Conservation (phyloP, 1,140 invertebrate species). For the Penaeus vannamei region DNA sequence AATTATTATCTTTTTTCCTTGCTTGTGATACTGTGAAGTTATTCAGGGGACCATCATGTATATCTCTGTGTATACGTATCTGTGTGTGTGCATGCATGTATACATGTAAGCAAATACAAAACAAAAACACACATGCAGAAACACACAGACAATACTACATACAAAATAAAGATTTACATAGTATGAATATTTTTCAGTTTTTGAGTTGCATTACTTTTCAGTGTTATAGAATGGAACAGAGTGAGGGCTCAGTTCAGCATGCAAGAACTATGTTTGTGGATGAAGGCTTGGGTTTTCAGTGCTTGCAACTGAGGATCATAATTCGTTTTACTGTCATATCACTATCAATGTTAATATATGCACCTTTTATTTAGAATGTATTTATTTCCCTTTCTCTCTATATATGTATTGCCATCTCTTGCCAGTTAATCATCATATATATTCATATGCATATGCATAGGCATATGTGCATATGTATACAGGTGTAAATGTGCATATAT, state of each 20-base stretch:
- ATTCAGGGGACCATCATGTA: neutral
- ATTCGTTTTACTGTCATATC: no score
- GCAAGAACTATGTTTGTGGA: no score
- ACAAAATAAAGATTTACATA: no score
- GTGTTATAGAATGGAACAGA: no score
- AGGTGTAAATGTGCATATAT: neutral
- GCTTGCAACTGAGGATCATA: no score
- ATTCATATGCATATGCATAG: slow-evolving; percentile 26
- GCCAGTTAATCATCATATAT: slow-evolving; percentile 3
- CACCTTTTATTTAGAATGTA: neutral
- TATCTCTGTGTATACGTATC: neutral
- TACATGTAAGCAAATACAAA: neutral
- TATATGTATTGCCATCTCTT: neutral
- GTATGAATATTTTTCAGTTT: no score
- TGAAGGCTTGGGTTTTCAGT: no score
- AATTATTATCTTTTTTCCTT: neutral
- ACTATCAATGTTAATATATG: no score
- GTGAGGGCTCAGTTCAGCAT: no score
- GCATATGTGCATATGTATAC: neutral
- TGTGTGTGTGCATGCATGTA: slow-evolving; percentile 1
- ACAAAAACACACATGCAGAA: neutral
- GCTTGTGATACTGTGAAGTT: neutral
- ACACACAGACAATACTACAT: neutral
- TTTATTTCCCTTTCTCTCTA: neutral
- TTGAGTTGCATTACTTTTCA: no score